phyloP scores from a whole-genome alignment of 2,113 vertebrate genomes.

The Caracal caracal region DNA sequence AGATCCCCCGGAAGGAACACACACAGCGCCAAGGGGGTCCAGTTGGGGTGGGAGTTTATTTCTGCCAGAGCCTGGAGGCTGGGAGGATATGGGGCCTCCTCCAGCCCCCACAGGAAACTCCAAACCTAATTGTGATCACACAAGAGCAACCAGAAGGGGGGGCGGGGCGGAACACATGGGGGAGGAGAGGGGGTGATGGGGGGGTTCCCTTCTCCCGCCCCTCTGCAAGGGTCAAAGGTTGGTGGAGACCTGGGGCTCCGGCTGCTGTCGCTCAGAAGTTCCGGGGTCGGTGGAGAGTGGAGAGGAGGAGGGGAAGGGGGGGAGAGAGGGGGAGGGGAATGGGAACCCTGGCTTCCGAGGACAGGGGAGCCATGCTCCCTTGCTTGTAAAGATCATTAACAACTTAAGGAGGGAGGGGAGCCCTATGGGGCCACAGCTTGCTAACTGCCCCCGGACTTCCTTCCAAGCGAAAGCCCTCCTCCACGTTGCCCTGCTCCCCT shows the following conservation, averaged over 20 bases:
- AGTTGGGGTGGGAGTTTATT: slow-evolving; percentile 50
- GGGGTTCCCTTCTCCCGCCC: background rate
- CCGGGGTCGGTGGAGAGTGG: background rate
- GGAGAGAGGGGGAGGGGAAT: rapidly evolving
- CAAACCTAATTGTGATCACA: background rate
- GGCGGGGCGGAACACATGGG: background rate
- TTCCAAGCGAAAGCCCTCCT: background rate
- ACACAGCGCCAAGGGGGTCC: background rate
- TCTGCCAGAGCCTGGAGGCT: background rate
- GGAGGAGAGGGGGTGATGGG: too few relatives aligned
- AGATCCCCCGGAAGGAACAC: background rate
- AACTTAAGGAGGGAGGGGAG: background rate
- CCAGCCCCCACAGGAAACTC: background rate
- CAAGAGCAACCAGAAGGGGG: background rate
- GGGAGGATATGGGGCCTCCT: background rate
- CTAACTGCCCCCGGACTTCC: background rate
- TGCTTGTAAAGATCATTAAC: background rate
- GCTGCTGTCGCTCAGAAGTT: background rate
- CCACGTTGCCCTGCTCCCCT: background rate
- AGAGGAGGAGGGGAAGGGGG: background rate
- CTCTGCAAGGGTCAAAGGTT: background rate
- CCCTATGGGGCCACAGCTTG: background rate
- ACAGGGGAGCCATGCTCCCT: background rate
- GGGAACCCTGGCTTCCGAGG: background rate
- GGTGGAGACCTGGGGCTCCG: background rate